phyloP scores from a whole-genome alignment of 1,140 invertebrate genomes.

The Lycorma delicatula region DNA sequence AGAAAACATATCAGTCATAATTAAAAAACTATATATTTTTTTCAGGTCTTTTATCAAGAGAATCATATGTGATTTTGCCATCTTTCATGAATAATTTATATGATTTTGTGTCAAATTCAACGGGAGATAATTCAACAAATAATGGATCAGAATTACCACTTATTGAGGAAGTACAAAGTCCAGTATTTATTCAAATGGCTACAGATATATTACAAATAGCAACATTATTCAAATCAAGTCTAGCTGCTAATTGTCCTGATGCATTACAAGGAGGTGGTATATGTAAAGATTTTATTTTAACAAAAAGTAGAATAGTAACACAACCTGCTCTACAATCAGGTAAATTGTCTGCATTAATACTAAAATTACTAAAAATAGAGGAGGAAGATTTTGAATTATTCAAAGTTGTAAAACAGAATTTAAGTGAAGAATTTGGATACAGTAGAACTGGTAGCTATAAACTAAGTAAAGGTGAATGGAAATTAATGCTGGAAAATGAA shows the following conservation, averaged over 20 bases:
- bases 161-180: background rate
- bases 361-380: constrained; percentile 9
- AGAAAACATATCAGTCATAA: too few relatives aligned
- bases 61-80: background rate
- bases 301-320: constrained; percentile 1
- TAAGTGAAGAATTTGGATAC: background rate
- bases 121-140: background rate
- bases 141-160: constrained; percentile 2
- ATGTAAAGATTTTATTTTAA: constrained; percentile 6
- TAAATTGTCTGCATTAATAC: background rate
- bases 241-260: constrained; percentile 11
- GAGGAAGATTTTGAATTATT: constrained; percentile 14
- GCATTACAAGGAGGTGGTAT: background rate
- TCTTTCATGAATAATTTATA: background rate
- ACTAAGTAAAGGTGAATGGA: constrained; percentile 10
- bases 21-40: too few relatives aligned
- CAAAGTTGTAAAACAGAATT: background rate
- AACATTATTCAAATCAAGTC: constrained; percentile 12
- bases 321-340: background rate
- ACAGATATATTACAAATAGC: constrained; percentile 9
- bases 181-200: constrained; percentile 10
- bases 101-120: too few relatives aligned
- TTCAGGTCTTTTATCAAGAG: background rate
- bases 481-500: constrained; percentile 11
- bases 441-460: constrained; percentile 12